These are phyloP conservation scores for Ceratina japonica DNA, from an alignment of 1,140 invertebrate genomes.

Conservation along the genomic window DNA sequence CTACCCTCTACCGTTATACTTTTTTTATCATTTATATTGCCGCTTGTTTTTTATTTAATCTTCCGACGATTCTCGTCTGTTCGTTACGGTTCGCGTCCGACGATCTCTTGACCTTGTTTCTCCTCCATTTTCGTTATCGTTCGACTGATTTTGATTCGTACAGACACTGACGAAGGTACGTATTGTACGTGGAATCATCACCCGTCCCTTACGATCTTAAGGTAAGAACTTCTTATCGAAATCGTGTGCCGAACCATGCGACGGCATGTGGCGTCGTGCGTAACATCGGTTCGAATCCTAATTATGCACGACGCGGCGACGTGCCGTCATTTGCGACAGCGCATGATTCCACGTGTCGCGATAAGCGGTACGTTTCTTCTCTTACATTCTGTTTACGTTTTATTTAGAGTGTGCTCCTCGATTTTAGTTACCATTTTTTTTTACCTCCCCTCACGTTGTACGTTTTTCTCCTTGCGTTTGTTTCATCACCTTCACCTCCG, in stretches of 20 bases:
- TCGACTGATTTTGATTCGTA: too few species aligned
- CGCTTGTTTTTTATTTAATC: neutral
- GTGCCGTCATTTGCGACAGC: too few species aligned
- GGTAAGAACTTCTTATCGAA: too few species aligned
- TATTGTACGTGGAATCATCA: conserved; percentile 5
- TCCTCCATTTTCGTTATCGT: too few species aligned
- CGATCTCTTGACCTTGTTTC: neutral
- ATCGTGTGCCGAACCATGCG: too few species aligned
- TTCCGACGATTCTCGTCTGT: neutral
- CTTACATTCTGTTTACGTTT: neutral
- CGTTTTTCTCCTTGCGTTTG: conserved; percentile 10
- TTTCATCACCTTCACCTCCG: conserved; percentile 2
- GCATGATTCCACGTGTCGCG: too few species aligned
- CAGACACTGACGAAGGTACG: too few species aligned
- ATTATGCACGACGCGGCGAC: too few species aligned
- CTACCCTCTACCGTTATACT: conserved; percentile 56
- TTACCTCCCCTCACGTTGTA: neutral
- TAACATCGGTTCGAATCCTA: too few species aligned
- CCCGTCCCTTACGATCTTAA: too few species aligned
- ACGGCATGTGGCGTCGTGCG: too few species aligned
- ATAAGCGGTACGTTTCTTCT: conserved; percentile 5
- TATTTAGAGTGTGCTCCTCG: conserved; percentile 26
- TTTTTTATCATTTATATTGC: conserved; percentile 4
- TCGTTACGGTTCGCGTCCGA: neutral
- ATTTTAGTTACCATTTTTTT: neutral